Percentiles rank a stretch among this genome's conserved stretches.
These are phyloP conservation scores for Montipora efflorescens DNA, from an alignment of 64 coral and sea anemone species.

Conservation along the genomic window DNA sequence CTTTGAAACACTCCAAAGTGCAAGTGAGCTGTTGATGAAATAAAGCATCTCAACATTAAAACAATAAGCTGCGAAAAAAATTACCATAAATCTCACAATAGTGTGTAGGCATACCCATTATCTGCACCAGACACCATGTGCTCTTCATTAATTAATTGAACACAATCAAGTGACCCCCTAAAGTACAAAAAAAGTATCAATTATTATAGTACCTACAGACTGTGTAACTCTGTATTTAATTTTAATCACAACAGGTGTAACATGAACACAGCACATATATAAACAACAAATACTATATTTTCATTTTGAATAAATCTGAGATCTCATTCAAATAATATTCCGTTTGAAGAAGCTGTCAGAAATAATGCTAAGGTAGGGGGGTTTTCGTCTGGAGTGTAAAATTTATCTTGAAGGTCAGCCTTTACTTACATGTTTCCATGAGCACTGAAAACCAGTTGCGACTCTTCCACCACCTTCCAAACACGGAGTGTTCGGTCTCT, in stretches of 20 bases:
- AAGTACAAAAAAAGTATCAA: not conserved
- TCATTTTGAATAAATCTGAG: too few species aligned
- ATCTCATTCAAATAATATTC: too few species aligned
- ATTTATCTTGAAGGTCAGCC: too few species aligned
- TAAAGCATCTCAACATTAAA: not conserved
- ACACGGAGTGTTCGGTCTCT: slow-evolving; percentile 90
- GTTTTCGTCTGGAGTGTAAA: too few species aligned
- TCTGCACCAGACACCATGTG: slow-evolving; percentile 94
- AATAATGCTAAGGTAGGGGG: too few species aligned
- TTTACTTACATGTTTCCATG: slow-evolving; percentile 53
- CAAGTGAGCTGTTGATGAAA: slow-evolving; percentile 71
- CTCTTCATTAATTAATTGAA: slow-evolving; percentile 91
- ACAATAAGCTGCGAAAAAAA: not conserved
- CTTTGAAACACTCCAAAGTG: slow-evolving; percentile 86
- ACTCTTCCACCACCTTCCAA: slow-evolving; percentile 95
- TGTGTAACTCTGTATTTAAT: too few species aligned
- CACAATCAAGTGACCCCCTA: slow-evolving; percentile 91
- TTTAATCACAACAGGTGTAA: not conserved
- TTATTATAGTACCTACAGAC: too few species aligned
- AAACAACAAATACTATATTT: too few species aligned
- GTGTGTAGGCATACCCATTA: slow-evolving; percentile 72
- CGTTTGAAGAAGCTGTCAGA: too few species aligned
- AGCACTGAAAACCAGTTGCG: slow-evolving; percentile 92
- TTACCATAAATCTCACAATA: not conserved
- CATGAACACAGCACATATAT: too few species aligned